Conservation (phyloP, 2,797 vertebrate species). For the Echiichthys vipera region DNA sequence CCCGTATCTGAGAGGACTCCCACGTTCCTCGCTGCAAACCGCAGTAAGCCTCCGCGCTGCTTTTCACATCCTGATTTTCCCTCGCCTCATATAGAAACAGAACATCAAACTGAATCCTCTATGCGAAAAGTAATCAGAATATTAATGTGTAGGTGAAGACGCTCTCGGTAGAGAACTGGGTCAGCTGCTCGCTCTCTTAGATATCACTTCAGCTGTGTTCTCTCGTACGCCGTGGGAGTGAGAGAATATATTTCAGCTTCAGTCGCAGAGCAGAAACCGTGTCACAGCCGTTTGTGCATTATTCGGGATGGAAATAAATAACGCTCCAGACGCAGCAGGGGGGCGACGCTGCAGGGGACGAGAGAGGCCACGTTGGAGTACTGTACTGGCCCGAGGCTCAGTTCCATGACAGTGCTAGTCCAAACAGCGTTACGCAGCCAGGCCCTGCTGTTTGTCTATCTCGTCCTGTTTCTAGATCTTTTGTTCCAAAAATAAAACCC, state of each 20-base stretch:
- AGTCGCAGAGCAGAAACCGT: not conserved
- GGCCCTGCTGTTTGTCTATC: not conserved
- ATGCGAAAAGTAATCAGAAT: not conserved
- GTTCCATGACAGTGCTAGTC: constrained; percentile 1
- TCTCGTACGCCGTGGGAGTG: not conserved
- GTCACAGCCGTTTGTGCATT: constrained; percentile 32
- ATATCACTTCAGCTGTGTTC: not conserved
- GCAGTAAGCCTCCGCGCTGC: constrained; percentile 64
- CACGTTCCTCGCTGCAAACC: constrained; percentile 75
- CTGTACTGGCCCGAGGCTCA: not conserved
- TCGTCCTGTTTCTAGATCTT: not conserved
- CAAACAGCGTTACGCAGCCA: not conserved
- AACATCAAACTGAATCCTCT: not conserved
- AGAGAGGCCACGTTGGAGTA: not conserved
- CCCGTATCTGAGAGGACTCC: constrained; percentile 73
- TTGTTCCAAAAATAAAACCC: not conserved
- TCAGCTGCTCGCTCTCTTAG: constrained; percentile 8
- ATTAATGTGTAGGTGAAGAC: not conserved
- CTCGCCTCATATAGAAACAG: not conserved
- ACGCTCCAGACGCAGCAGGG: constrained; percentile 14
- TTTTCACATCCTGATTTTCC: not conserved
- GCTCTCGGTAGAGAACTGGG: constrained; percentile 20
- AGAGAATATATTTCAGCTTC: not conserved
- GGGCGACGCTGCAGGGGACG: constrained; percentile 44
- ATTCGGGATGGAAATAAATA: constrained; percentile 39